phyloP scores from a whole-genome alignment of 2,797 vertebrate species.

The Emys orbicularis region DNA sequence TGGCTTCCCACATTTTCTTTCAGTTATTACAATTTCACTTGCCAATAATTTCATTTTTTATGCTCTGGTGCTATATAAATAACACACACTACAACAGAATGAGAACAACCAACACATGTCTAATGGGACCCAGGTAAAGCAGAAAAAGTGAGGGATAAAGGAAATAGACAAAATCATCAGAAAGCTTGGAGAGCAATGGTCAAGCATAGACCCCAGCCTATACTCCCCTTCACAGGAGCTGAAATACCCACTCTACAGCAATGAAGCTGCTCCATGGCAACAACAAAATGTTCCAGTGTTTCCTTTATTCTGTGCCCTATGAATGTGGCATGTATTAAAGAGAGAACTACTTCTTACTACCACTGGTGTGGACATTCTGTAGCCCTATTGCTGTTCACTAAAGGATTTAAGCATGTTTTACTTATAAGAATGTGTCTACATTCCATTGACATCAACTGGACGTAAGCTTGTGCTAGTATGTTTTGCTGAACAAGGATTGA shows the following conservation, averaged over 20 bases:
- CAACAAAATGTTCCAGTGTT: neutral
- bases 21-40: neutral
- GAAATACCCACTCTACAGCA: neutral
- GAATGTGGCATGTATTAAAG: neutral
- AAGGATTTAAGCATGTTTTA: neutral
- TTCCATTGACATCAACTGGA: fast-evolving
- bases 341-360: neutral
- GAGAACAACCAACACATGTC: neutral
- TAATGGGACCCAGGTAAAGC: neutral
- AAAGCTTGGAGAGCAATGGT: neutral
- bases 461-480: neutral
- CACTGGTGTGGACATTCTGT: neutral
- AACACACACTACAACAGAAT: neutral
- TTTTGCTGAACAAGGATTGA: neutral
- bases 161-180: neutral
- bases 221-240: neutral
- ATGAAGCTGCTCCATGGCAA: neutral
- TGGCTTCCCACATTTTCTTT: neutral
- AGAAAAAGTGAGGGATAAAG: neutral
- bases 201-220: neutral
- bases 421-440: neutral
- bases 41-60: neutral
- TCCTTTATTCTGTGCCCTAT: neutral
- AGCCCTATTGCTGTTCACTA: neutral
- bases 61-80: neutral